A percentile compares a stretch with the other conserved stretches of the same genome.
These are phyloP conservation scores for Cryptosula pallasiana DNA, from an alignment of 2,888 invertebrate species.

Conservation along the genomic window DNA sequence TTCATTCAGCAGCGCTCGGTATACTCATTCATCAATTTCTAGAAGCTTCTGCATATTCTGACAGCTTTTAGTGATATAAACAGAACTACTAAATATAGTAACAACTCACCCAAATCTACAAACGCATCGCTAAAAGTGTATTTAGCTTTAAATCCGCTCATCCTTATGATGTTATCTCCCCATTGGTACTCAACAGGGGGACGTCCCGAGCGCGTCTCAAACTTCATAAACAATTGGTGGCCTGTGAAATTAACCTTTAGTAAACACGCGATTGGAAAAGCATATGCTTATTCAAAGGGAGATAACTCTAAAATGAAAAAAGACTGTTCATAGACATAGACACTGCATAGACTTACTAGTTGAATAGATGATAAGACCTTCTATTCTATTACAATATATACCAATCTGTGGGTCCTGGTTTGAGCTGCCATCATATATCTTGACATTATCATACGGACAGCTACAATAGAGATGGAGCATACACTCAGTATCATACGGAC, in stretches of 20 bases:
- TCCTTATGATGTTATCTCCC: constrained; percentile 60
- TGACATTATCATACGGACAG: constrained; percentile 97
- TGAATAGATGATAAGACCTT: constrained; percentile 69
- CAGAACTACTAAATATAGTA: too few relatives aligned
- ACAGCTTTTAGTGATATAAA: too few relatives aligned
- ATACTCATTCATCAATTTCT: too few relatives aligned
- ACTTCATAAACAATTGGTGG: background rate
- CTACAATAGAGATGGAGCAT: too few relatives aligned
- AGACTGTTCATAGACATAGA: too few relatives aligned
- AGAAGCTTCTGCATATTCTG: too few relatives aligned
- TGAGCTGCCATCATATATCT: constrained; percentile 90
- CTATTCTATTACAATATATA: constrained; percentile 93
- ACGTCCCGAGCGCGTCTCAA: background rate
- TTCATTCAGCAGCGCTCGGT: too few relatives aligned
- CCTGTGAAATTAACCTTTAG: too few relatives aligned
- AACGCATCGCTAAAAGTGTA: constrained; percentile 98
- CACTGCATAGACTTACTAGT: background rate
- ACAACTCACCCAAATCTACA: constrained; percentile 85
- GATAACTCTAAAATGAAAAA: too few relatives aligned
- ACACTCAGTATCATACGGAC: too few relatives aligned
- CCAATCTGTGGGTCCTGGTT: constrained; percentile 84
- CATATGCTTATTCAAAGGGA: too few relatives aligned
- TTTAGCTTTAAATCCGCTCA: constrained; percentile 95
- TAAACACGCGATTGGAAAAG: too few relatives aligned
- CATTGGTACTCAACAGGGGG: background rate